Evolutionary conservation across 2,113 vertebrate species (phyloP).

Genomic region (Melanotaenia duboulayi): DNA sequence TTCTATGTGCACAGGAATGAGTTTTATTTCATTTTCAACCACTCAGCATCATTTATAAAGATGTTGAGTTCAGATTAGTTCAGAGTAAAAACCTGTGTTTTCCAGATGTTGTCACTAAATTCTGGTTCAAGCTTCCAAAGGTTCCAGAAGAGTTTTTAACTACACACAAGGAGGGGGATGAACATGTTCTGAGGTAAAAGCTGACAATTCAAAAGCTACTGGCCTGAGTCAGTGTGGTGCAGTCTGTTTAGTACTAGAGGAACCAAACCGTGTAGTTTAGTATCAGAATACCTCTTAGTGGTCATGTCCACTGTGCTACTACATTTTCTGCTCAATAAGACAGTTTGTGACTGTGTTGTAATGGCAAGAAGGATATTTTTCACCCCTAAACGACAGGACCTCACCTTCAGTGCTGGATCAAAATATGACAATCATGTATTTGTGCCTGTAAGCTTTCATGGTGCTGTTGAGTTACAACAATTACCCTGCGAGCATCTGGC

Average conservation of each 20-base stretch:
- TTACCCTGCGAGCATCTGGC: constrained; percentile 37
- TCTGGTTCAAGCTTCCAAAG: too few species aligned
- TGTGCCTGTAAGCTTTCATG: constrained; percentile 20
- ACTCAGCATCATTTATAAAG: neutral
- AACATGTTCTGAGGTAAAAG: constrained; percentile 17
- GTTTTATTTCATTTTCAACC: neutral
- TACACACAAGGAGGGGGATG: constrained; percentile 1
- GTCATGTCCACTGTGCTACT: neutral
- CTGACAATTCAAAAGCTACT: neutral
- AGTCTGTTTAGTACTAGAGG: constrained; percentile 1
- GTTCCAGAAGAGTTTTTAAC: neutral
- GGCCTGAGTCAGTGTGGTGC: constrained; percentile 12
- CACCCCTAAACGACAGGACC: constrained; percentile 4
- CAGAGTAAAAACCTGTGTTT: neutral
- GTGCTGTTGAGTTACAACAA: constrained; percentile 16
- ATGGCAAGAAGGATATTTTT: constrained; percentile 13
- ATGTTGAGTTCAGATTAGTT: constrained; percentile 2
- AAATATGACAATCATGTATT: constrained; percentile 22
- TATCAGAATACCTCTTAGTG: constrained; percentile 23
- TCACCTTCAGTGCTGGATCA: neutral
- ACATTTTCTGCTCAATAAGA: neutral
- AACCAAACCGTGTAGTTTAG: constrained; percentile 8
- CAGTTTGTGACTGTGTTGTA: neutral
- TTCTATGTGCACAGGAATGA: neutral
- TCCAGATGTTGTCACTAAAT: too few species aligned